Evolutionary conservation across 1,140 invertebrate species (phyloP), one percentile per base, ranked within the genome.

Genomic region (Oncopodura yosiiana): DNA sequence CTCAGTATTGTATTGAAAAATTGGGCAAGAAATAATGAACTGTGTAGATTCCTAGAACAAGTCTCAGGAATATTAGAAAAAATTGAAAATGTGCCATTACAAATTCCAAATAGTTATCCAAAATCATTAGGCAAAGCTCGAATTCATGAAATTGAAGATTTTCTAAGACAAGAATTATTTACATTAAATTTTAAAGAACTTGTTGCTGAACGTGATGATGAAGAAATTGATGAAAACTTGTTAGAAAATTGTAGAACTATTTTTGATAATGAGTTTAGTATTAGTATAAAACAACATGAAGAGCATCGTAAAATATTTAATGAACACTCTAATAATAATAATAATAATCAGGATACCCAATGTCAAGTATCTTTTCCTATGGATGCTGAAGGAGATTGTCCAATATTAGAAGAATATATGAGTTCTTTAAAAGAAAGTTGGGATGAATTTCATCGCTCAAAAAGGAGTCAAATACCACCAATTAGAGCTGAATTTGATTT

Each of bases 351-450:
- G 12, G 23, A 24, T 26, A n/a, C 43, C 43, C 14, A 29, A 24
- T 9, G 14, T 24, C 26, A 9, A 23, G 12, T 9, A n/a, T 6
- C 14, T 11, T 56, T 56, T 21, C 54, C 54, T 5, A 19, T 56
- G 1, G 1, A 49, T 14, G 3, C 32, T 16, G 1, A 26, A 16
- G 27, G 24, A 2, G 12, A 23, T 19, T 49, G 48, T 27, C 54
- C 54, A 9, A 56, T 56, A 9, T 27, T 49, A 9, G 14, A 29
- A 26, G 43, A 49, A 11, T 56, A 49, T 30, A 26, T 49, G 27
- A 8, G 16, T 3, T 45, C 32, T 24, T 34, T 56, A 18, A 14
- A 43, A 36, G 27, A 49, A 9, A 56, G 54, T 21, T 56, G 54
- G 54, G 21, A 18, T 26, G 12, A 23, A 27, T 45, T 11, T 38